Conservation (phyloP, 2,888 invertebrate genomes). For the Mythimna lalbum region DNA sequence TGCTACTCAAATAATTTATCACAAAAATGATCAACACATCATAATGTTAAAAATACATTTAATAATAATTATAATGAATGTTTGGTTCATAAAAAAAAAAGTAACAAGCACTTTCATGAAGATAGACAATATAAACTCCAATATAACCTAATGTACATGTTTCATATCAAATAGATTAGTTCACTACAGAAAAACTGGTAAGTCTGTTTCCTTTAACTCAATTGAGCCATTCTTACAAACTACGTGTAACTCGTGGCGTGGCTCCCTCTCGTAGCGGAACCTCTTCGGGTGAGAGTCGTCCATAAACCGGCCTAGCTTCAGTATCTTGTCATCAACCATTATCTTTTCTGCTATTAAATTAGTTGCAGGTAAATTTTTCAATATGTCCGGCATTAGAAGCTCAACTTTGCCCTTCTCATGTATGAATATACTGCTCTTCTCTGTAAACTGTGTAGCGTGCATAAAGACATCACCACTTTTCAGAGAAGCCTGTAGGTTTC, state of each 20-base stretch:
- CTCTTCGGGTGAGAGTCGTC: constrained; percentile 86
- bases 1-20: constrained; percentile 20
- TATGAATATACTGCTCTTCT: constrained; percentile 88
- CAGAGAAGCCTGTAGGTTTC: constrained; percentile 84
- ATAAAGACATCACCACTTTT: constrained; percentile 88
- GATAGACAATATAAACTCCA: constrained; percentile 50
- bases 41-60: constrained; percentile 56
- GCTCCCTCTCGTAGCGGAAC: constrained; percentile 86
- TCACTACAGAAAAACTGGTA: constrained; percentile 81
- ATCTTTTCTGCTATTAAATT: constrained; percentile 89
- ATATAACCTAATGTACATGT: constrained; percentile 57
- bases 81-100: constrained; percentile 57
- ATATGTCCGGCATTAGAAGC: constrained; percentile 82
- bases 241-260: constrained; percentile 85
- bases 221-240: constrained; percentile 89
- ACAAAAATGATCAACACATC: constrained; percentile 55
- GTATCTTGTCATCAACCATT: constrained; percentile 84
- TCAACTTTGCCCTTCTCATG: constrained; percentile 89
- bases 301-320: constrained; percentile 86
- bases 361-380: constrained; percentile 85
- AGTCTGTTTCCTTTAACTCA: constrained; percentile 84
- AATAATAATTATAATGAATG: constrained; percentile 57
- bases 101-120: constrained; percentile 48
- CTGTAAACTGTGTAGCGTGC: constrained; percentile 84
- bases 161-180: constrained; percentile 48